Conservation (phyloP, 1,140 invertebrate genomes). For the Hyles euphorbiae region DNA sequence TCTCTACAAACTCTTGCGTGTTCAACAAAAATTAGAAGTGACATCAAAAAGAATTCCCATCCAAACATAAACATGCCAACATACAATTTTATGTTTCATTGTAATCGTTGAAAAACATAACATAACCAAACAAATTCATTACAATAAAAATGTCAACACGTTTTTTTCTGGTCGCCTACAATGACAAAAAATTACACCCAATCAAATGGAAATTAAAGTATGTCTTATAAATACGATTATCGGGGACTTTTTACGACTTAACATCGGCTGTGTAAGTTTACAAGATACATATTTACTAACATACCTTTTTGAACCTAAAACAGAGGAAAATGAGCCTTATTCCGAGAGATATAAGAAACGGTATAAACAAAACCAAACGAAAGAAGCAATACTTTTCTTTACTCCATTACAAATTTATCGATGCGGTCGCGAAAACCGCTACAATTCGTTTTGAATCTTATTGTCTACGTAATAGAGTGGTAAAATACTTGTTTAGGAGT, state of each 20-base stretch:
- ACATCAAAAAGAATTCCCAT: too few species aligned
- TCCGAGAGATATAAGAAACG: background rate
- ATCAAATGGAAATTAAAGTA: conserved; percentile 66
- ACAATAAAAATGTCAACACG: conserved; percentile 60
- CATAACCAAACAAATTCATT: conserved; percentile 55
- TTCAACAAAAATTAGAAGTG: too few species aligned
- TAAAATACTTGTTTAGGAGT: background rate
- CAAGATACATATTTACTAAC: background rate
- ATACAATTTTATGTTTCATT: too few species aligned
- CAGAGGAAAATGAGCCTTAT: background rate
- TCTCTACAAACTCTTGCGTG: too few species aligned
- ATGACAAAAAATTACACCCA: conserved; percentile 18
- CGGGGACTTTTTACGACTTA: conserved; percentile 60
- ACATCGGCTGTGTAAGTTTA: conserved; percentile 46
- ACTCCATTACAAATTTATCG: background rate
- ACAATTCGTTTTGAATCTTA: background rate
- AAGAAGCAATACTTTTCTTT: background rate
- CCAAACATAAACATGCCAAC: too few species aligned
- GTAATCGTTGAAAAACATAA: conserved; percentile 17
- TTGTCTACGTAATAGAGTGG: background rate
- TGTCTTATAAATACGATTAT: conserved; percentile 62
- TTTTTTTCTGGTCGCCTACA: background rate
- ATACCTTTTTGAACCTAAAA: background rate
- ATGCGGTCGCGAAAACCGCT: background rate
- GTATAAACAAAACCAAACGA: too few species aligned